phyloP scores from a whole-genome alignment of 2,888 invertebrate genomes.

The Caenorhabditis wallacei region DNA sequence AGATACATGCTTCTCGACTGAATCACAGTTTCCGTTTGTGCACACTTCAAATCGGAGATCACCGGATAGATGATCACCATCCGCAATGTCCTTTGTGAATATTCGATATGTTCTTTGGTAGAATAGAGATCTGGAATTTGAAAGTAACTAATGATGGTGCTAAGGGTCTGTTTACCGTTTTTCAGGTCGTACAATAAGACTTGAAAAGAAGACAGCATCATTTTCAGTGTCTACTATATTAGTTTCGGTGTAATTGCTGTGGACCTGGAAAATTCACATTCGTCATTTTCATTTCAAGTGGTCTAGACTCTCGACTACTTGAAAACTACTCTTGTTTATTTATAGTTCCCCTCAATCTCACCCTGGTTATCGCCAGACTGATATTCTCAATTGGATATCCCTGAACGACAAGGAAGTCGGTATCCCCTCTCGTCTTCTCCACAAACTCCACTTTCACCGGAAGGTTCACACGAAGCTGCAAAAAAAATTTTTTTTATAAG shows the following conservation, averaged over 20 bases:
- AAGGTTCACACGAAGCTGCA: slow-evolving; percentile 53
- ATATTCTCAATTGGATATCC: slow-evolving; percentile 76
- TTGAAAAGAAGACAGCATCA: slow-evolving; percentile 43
- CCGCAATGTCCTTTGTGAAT: slow-evolving; percentile 44
- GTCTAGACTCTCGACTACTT: too few relatives aligned
- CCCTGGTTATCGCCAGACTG: slow-evolving; percentile 64
- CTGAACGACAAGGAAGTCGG: slow-evolving; percentile 68
- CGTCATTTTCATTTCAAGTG: too few relatives aligned
- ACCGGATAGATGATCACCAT: slow-evolving; percentile 60
- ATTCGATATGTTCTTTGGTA: slow-evolving; percentile 54
- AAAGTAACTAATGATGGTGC: neutral
- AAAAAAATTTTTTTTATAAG: slow-evolving; percentile 1
- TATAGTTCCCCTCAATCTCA: too few relatives aligned
- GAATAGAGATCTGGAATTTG: slow-evolving; percentile 27
- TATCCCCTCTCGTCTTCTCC: slow-evolving; percentile 46
- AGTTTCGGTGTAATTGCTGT: slow-evolving; percentile 42
- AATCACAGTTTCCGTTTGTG: slow-evolving; percentile 42
- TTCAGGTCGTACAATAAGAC: slow-evolving; percentile 36
- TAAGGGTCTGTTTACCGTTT: slow-evolving; percentile 15
- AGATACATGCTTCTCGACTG: slow-evolving; percentile 51
- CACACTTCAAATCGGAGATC: slow-evolving; percentile 49
- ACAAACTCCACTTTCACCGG: slow-evolving; percentile 50
- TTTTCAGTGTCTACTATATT: slow-evolving; percentile 19
- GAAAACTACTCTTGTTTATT: neutral
- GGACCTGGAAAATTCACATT: slow-evolving; percentile 10